phyloP scores from a whole-genome alignment of 1,140 invertebrate species.

The Sitophilus oryzae region DNA sequence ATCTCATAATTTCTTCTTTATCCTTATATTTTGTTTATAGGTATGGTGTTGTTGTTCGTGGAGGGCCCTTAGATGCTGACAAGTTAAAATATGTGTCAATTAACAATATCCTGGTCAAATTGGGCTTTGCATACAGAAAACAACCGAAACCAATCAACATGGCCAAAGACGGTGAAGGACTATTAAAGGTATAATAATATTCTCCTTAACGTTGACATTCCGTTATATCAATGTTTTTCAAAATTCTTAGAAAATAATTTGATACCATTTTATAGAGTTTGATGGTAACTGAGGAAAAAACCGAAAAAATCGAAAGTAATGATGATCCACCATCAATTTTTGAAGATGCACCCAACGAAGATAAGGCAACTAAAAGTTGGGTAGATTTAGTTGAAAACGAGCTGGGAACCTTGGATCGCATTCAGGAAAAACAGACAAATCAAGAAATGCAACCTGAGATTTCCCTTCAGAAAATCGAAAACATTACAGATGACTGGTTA shows the following conservation, averaged over 20 bases:
- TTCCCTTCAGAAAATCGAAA: constrained; percentile 7
- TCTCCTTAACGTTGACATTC: background rate
- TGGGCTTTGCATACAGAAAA: constrained; percentile 27
- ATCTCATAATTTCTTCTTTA: background rate
- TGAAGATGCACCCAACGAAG: background rate
- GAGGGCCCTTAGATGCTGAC: constrained; percentile 26
- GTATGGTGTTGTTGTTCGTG: constrained; percentile 21
- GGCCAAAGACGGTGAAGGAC: background rate
- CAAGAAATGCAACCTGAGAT: too few species aligned
- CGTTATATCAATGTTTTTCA: too few species aligned
- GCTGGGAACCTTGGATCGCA: too few species aligned
- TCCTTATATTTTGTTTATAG: constrained; percentile 10
- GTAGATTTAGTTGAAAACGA: too few species aligned
- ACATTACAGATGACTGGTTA: constrained; percentile 23
- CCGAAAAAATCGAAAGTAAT: background rate
- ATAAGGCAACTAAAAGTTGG: background rate
- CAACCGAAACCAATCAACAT: background rate
- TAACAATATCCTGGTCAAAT: constrained; percentile 23
- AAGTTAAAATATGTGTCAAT: constrained; percentile 25
- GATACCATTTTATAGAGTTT: background rate
- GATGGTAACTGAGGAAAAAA: background rate
- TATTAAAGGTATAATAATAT: background rate
- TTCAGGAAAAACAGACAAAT: too few species aligned
- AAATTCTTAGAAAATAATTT: too few species aligned
- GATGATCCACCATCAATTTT: background rate